Base-by-base conservation (phyloP, 2,113 vertebrate genomes). In the Ramphastos sulfuratus region DNA sequence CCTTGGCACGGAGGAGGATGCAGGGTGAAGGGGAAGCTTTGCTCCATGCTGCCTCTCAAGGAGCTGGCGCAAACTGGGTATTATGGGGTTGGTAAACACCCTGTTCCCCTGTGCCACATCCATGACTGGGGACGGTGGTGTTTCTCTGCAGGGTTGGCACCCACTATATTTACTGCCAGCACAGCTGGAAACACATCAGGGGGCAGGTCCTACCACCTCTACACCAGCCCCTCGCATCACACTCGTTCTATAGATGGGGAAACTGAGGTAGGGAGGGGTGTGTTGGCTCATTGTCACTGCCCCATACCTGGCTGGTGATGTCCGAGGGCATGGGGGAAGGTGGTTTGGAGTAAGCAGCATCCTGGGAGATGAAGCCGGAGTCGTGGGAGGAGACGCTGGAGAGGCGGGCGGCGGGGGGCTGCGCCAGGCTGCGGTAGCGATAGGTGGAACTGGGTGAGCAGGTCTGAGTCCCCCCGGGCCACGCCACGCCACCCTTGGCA, bases 361-460 rank as follows among this genome's bases (percentile, higher is more conserved):
- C 99, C 98, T 99, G 99, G 92, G 99, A 99, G 96, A 99, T 96
- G 94, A 99, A 99, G 96, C 99, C 99, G 1, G 99, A 99, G 97
- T 99, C 99, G 14, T 99, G 99, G 76, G 99, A 99, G 71, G 99
- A 99, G 95, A 99, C 98, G n/a, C 99, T 99, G 98, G 99, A 99
- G 94, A 99, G 99, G 92, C 99, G 98, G 61, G 98, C 97, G 66
- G 98, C 91, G 12, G 98, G 98, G 79, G 99, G 98, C 97, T 99
- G 99, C 3, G 99, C 98, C 98, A 99, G 97, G 97, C 99, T 99
- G 98, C 96, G 98, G 98, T 99, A 98, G 98, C 98, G 98, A 98
- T 98, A 99, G 98, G 98, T 98, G 97, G 99, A 99, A 98, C 97
- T 94, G 79, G 98, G 98, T 96, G 97, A 99, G 98, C 98, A 98